phyloP scores from a whole-genome alignment of 2,797 vertebrate genomes.

The Percopsis omiscomaycus region DNA sequence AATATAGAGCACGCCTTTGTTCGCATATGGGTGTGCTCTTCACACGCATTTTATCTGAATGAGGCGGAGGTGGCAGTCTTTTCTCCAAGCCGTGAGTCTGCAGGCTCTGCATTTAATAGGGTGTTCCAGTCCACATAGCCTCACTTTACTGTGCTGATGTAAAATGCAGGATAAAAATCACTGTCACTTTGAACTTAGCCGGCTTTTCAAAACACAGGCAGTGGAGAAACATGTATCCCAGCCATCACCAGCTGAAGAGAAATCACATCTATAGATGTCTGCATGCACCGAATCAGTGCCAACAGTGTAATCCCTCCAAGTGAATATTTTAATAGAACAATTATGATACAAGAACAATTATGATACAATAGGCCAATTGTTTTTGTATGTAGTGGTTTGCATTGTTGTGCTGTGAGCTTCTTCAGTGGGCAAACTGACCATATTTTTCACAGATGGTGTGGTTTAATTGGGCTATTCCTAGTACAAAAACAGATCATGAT shows the following conservation, averaged over 20 bases:
- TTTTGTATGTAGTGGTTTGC: no score
- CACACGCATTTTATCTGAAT: slow-evolving; percentile 8
- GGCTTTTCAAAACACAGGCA: slow-evolving; percentile 17
- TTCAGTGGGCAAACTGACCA: no score
- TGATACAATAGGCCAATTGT: no score
- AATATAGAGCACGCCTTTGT: neutral
- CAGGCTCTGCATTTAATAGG: slow-evolving; percentile 51
- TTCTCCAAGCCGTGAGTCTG: slow-evolving; percentile 36
- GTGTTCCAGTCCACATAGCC: slow-evolving; percentile 53
- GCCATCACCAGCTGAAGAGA: slow-evolving; percentile 9
- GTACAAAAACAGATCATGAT: no score
- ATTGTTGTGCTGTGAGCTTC: no score
- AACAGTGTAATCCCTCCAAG: neutral
- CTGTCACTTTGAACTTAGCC: slow-evolving; percentile 35
- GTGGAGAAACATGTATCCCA: slow-evolving; percentile 5
- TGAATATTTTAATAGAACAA: no score
- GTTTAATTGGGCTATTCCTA: no score
- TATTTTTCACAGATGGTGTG: no score
- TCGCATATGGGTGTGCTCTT: slow-evolving; percentile 22
- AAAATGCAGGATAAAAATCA: slow-evolving; percentile 37
- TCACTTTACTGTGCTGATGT: slow-evolving; percentile 33
- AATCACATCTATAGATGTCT: neutral
- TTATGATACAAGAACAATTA: no score
- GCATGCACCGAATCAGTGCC: slow-evolving; percentile 6
- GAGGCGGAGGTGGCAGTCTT: slow-evolving; percentile 23